Conservation (phyloP, 1,140 invertebrate species). For the Planococcus citri region DNA sequence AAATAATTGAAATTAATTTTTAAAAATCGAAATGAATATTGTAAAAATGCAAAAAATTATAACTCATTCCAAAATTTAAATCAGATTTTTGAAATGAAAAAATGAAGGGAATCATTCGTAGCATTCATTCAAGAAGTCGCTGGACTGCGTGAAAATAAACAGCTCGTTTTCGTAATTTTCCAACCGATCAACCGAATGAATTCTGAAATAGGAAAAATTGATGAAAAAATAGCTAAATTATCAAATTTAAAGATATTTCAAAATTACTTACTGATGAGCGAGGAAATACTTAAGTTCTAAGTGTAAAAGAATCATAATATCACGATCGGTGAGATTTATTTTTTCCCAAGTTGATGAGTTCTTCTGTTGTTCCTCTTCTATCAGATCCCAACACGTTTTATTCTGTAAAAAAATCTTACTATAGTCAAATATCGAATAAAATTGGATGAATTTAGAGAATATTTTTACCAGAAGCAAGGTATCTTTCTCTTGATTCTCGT, state of each 20-base stretch:
- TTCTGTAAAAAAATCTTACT: neutral
- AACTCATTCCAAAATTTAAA: no score
- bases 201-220: neutral
- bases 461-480: neutral
- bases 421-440: neutral
- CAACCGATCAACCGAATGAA: neutral
- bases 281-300: neutral
- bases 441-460: neutral
- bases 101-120: neutral
- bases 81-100: no score
- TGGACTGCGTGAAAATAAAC: neutral
- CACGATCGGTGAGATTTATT: neutral
- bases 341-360: neutral
- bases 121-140: neutral
- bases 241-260: neutral
- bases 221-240: neutral
- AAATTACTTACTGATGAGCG: neutral
- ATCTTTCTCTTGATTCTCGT: no score
- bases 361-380: neutral
- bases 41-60: no score
- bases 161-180: neutral
- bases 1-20: no score
- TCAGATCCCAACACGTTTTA: neutral
- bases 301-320: neutral
- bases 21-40: no score